These are phyloP conservation scores for Cotesia typhae DNA, from an alignment of 1,140 invertebrate genomes.

Conservation along the genomic window DNA sequence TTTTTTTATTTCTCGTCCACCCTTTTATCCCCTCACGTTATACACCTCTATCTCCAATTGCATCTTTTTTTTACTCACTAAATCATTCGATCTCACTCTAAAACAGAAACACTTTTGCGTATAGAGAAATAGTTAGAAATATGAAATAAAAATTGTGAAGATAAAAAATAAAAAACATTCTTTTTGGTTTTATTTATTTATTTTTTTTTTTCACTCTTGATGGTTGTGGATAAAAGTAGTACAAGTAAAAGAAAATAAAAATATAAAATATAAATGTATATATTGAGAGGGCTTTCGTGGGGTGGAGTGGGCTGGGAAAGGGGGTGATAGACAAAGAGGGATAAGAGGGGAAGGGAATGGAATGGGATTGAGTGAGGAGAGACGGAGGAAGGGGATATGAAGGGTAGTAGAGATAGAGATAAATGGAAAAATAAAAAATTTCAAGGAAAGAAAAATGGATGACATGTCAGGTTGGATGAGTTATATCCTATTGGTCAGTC, in stretches of 20 bases:
- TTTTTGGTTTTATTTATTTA: not conserved
- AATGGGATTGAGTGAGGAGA: not conserved
- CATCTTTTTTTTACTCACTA: slow-evolving; percentile 5
- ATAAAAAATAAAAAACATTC: not conserved
- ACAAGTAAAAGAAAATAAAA: too few relatives aligned
- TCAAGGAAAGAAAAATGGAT: too few relatives aligned
- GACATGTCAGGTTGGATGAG: too few relatives aligned
- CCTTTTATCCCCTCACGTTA: slow-evolving; percentile 25
- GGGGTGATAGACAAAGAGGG: not conserved
- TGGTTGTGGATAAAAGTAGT: too few relatives aligned
- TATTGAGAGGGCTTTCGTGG: slow-evolving; percentile 34
- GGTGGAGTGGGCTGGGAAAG: slow-evolving; percentile 26
- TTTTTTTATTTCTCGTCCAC: slow-evolving; percentile 6
- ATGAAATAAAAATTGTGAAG: not conserved
- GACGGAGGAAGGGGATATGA: not conserved
- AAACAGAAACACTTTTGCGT: too few relatives aligned
- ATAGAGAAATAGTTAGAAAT: too few relatives aligned
- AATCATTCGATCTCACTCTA: slow-evolving; percentile 3
- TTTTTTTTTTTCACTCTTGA: slow-evolving; percentile 24
- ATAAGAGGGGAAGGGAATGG: not conserved
- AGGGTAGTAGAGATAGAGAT: slow-evolving; percentile 5
- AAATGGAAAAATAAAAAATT: slow-evolving; percentile 3
- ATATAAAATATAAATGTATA: too few relatives aligned
- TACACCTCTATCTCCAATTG: slow-evolving; percentile 34
- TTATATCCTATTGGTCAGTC: not conserved